Base-by-base conservation (phyloP, 2,888 invertebrate genomes). In the Automeris io region DNA sequence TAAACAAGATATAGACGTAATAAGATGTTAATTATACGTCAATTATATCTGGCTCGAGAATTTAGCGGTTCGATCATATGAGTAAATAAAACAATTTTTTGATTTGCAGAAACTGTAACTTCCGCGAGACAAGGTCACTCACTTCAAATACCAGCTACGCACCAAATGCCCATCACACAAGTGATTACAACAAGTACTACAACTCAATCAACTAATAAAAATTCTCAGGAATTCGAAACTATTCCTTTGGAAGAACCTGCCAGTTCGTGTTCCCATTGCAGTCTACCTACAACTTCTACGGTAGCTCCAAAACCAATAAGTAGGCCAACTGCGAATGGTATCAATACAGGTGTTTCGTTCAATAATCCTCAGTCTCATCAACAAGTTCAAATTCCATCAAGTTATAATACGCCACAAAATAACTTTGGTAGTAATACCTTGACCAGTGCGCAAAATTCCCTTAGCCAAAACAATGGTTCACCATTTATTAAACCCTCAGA, bases 221-320 rank as follows among this genome's bases (percentile, higher is more conserved):
- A 49, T 18, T 52, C 44, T 43, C 51, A 55, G 35, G 49, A 47
- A 9, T 37, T 43, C 1, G 51, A 58, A 29, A 42, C 57, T n/a
- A 42, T 55, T 37, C 49, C 61, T 19, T 67, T 54, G 46, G 76
- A 52, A 64, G 77, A 81, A 19, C 80, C 83, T 11, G 66, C 59
- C 4, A 87, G 75, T 38, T 86, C 90, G 1, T 91, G 91, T 50
- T 89, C 89, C 13, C 81, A 87, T 43, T 91, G 91, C 57, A 88
- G 89, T 44, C 73, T 90, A 33, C 88, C 90, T 1, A 83, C 88
- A 2, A 87, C 88, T 2, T 77, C 86, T 0, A 78, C 80, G 7
- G 51, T 53, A 42, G 64, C 73, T 37, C 75, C 73, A 37, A 41
- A 43, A 35, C 47, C 68, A 9, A 39, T 52, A 18, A 25, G 32